Evolutionary conservation across 2,888 invertebrate genomes (phyloP), one percentile per base, ranked within the genome.

Genomic region (Neoaliturus tenellus): DNA sequence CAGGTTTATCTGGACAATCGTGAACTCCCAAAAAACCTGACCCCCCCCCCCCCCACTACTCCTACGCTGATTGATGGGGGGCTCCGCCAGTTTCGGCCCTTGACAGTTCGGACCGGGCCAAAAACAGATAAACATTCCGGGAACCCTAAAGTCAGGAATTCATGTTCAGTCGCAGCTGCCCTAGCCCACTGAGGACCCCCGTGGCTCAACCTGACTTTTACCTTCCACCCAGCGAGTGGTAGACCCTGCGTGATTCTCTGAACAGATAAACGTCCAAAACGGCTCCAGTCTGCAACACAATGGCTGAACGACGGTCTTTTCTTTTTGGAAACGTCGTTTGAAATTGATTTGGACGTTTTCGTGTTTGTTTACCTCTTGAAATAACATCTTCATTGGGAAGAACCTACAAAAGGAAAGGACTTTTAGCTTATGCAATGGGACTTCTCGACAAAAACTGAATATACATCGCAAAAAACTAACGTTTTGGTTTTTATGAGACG

Each of bases 141-240:
- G 55, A 78, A 78, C 55, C 51, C 55, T 55, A 78, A 78, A 78
- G 78, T 78, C 78, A 78, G 48, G 78, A 78, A 78, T 78, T 78
- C 55, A 78, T n/a, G 78, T 48, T 4, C 17, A 10, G 33, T n/a
- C 28, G 78, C 78, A 78, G 78, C 78, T 78, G 78, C 55, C 41
- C 20, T 2, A 33, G 55, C 6, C 44, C 39, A 23, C 28, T n/a
- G 44, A 17, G 31, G 75, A 75, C 48, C 75, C 75, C 75, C 75
- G 48, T 51, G 28, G 51, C 55, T 28, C 31, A 23, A 14, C 51
- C 33, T 35, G 55, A 51, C 78, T 51, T 28, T n/a, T 5, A 51
- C 75, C 31, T 31, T 23, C 75, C 71, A 5, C 71, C 0, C 78
- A 78, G 78, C 78, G 78, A 55, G 78, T 6, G 78, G 78, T 44